phyloP scores from a whole-genome alignment of 2,888 invertebrate genomes.

The Elmis aenea region DNA sequence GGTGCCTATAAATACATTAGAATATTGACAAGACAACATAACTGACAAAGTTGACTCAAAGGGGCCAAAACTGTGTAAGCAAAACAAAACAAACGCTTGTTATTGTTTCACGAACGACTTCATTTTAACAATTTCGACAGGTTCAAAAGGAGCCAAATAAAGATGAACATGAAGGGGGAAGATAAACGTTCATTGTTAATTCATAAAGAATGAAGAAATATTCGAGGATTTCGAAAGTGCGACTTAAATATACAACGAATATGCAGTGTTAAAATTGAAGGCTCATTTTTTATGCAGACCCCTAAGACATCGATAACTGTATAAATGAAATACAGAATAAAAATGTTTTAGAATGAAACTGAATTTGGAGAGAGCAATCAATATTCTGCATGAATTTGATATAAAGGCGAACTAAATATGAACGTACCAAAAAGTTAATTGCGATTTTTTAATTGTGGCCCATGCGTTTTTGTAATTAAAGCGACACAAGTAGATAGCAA shows the following conservation, averaged over 20 bases:
- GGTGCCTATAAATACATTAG: no score
- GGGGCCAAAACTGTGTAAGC: slow-evolving; percentile 17
- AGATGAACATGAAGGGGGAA: slow-evolving; percentile 12
- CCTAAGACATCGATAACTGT: no score
- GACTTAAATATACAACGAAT: no score
- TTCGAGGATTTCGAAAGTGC: no score
- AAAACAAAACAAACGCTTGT: slow-evolving; percentile 35
- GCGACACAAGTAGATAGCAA: slow-evolving; percentile 18
- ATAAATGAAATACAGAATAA: no score
- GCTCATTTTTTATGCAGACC: no score
- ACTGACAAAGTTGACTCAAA: slow-evolving; percentile 22
- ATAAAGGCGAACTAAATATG: no score
- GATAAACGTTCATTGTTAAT: slow-evolving; percentile 14
- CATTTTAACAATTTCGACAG: slow-evolving; percentile 44
- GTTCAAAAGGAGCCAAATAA: slow-evolving; percentile 34
- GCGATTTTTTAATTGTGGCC: slow-evolving; percentile 21
- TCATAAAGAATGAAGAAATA: slow-evolving; percentile 13
- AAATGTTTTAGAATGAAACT: no score
- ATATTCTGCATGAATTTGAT: no score
- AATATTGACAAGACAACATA: slow-evolving; percentile 19
- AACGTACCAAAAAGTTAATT: slow-evolving; percentile 13
- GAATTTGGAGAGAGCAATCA: no score
- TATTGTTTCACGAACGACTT: slow-evolving; percentile 44
- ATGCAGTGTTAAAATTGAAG: no score
- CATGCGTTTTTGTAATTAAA: slow-evolving; percentile 22